phyloP scores from a whole-genome alignment of 2,797 vertebrate species.

The Chelonia mydas region DNA sequence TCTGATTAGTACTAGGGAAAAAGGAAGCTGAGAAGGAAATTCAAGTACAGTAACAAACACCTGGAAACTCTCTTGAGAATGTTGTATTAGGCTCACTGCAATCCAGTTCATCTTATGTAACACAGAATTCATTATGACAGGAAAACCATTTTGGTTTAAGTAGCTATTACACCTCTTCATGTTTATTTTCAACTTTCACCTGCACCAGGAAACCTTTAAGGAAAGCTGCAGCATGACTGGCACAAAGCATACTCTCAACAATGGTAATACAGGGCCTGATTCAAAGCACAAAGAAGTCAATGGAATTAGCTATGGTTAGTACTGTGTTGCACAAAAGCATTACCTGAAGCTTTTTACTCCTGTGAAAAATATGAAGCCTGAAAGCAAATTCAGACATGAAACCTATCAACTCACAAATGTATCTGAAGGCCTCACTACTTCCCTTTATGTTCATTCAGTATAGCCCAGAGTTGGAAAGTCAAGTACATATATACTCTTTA shows the following conservation, averaged over 20 bases:
- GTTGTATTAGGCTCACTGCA: background rate
- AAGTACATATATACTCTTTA: background rate
- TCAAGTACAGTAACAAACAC: background rate
- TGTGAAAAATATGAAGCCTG: background rate
- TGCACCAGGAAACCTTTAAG: background rate
- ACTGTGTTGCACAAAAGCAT: background rate
- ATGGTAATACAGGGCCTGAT: background rate
- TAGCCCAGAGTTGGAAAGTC: background rate
- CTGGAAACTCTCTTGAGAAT: background rate
- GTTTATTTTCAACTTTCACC: background rate
- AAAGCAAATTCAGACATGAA: background rate
- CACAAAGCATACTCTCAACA: background rate
- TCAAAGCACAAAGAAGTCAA: background rate
- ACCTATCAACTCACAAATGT: background rate
- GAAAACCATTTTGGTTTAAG: background rate
- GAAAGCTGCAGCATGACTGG: background rate
- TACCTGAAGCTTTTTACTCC: background rate
- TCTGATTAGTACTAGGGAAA: background rate
- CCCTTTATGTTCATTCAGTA: background rate
- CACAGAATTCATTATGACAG: background rate
- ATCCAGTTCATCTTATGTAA: background rate
- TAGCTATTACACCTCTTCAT: background rate
- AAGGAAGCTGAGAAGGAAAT: background rate
- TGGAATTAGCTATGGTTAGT: background rate
- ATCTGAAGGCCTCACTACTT: background rate